A percentile compares a stretch with the other conserved stretches of the same genome.
Conservation (phyloP, 2,113 vertebrate species). For the Marcusenius ussheri region DNA sequence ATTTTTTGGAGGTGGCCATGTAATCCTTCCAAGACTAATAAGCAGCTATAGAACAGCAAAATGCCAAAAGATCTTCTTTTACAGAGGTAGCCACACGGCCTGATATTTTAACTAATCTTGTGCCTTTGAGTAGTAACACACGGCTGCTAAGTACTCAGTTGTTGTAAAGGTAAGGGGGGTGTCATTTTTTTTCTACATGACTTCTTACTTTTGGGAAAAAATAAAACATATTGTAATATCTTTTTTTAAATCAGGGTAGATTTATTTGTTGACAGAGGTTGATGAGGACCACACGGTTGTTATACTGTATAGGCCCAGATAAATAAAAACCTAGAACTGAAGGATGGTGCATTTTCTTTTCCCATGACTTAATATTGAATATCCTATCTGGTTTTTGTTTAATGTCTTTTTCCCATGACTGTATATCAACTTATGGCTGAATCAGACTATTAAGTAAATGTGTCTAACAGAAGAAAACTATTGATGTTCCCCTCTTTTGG, state of each 20-base stretch:
- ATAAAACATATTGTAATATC: not conserved
- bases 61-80: not conserved
- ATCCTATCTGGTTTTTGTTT: not conserved
- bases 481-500: not conserved
- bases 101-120: not conserved
- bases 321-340: not conserved
- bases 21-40: not conserved
- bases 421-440: not conserved
- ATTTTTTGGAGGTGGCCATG: not conserved
- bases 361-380: not conserved
- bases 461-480: not conserved
- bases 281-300: not conserved
- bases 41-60: not conserved
- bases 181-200: no score
- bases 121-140: not conserved
- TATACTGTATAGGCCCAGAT: not conserved
- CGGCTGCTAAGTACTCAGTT: not conserved
- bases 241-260: not conserved
- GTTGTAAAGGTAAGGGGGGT: not conserved
- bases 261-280: no score
- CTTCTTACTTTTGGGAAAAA: not conserved
- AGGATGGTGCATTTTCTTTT: not conserved
- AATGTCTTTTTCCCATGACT: not conserved
- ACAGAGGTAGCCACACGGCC: not conserved
- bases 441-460: not conserved